Evolutionary conservation across 2,888 invertebrate genomes (phyloP).

Genomic region (Calameuta idolon): DNA sequence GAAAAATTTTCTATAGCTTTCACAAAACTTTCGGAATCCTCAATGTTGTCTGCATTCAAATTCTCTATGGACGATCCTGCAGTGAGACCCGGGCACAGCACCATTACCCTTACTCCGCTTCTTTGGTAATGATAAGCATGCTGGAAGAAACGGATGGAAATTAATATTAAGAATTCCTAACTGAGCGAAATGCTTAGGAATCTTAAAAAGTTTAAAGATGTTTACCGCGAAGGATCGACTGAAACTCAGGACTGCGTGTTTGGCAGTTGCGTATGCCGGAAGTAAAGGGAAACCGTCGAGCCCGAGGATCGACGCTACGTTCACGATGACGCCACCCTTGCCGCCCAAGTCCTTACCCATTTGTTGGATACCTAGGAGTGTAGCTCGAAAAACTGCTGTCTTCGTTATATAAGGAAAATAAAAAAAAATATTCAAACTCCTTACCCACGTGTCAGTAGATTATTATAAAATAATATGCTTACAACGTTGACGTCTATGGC

Average conservation of each 20-base stretch:
- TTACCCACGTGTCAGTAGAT: too few relatives aligned
- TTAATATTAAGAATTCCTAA: background rate
- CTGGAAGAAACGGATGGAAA: constrained; percentile 35
- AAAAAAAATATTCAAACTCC: background rate
- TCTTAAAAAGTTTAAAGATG: background rate
- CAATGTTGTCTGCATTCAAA: constrained; percentile 23
- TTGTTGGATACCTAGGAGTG: constrained; percentile 66
- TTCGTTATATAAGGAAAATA: constrained; percentile 31
- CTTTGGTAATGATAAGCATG: constrained; percentile 61
- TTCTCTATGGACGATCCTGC: constrained; percentile 38
- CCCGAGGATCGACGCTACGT: constrained; percentile 74
- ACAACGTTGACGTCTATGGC: constrained; percentile 62
- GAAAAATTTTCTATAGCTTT: constrained; percentile 35
- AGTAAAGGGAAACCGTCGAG: constrained; percentile 68
- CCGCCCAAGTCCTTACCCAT: constrained; percentile 68
- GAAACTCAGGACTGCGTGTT: constrained; percentile 65
- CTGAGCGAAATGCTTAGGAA: background rate
- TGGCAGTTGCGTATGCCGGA: constrained; percentile 74
- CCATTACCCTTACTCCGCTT: constrained; percentile 57
- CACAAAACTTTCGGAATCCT: constrained; percentile 28
- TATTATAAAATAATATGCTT: constrained; percentile 28
- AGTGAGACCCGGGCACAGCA: constrained; percentile 57
- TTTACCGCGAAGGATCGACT: constrained; percentile 60
- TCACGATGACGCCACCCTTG: constrained; percentile 75
- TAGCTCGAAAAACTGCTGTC: constrained; percentile 65